These are phyloP conservation scores for Drosophila rubida DNA, from an alignment of 2,888 invertebrate species.

Conservation along the genomic window DNA sequence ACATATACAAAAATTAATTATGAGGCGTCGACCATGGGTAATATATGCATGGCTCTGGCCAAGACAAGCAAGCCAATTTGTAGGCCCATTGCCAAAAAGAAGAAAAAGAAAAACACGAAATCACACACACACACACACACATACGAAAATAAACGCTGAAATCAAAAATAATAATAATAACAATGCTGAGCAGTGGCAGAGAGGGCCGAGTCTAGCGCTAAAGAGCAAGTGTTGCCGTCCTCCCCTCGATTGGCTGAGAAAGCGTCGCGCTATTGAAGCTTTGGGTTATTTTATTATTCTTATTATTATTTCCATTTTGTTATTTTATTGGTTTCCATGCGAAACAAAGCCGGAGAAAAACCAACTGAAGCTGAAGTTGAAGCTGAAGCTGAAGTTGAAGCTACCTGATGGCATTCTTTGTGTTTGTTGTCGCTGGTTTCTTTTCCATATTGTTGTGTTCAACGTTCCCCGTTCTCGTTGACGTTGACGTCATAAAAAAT, in stretches of 20 bases:
- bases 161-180: constrained; percentile 5
- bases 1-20: constrained; percentile 58
- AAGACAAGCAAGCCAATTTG: constrained; percentile 71
- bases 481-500: constrained; percentile 77
- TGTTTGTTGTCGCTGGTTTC: constrained; percentile 22
- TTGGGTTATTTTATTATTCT: constrained; percentile 45
- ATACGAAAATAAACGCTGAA: background rate
- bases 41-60: constrained; percentile 55
- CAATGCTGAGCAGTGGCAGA: constrained; percentile 1
- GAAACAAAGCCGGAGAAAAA: constrained; percentile 28
- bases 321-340: constrained; percentile 47
- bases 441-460: constrained; percentile 16
- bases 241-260: constrained; percentile 24
- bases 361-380: constrained; percentile 26
- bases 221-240: constrained; percentile 37
- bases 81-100: constrained; percentile 70
- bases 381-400: constrained; percentile 10
- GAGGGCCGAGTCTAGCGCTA: constrained; percentile 4
- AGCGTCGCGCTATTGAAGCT: constrained; percentile 27
- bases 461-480: constrained; percentile 48
- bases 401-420: constrained; percentile 52
- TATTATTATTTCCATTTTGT: constrained; percentile 46
- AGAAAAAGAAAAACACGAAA: constrained; percentile 32
- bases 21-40: constrained; percentile 48
- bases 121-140: too few relatives aligned